Percentiles rank a stretch among this genome's conserved stretches.
These are phyloP conservation scores for Apis florea DNA, from an alignment of 1,140 invertebrate genomes.

Conservation along the genomic window DNA sequence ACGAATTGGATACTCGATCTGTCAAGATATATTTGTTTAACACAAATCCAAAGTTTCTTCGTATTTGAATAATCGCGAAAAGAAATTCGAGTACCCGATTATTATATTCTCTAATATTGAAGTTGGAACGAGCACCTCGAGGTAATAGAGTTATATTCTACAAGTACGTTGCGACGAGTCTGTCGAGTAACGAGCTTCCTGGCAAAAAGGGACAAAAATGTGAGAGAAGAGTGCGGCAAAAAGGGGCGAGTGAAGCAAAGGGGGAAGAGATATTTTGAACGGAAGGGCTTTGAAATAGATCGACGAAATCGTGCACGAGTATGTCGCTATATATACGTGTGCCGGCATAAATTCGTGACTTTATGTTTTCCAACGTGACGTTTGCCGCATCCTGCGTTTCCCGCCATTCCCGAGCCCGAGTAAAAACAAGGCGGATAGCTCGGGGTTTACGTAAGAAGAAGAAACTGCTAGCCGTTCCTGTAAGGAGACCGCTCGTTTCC, in stretches of 20 bases:
- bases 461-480: background rate
- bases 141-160: too few relatives aligned
- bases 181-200: background rate
- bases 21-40: too few relatives aligned
- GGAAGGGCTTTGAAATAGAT: constrained; percentile 13
- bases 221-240: background rate
- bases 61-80: too few relatives aligned
- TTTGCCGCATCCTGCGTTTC: constrained; percentile 13
- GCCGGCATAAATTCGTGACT: constrained; percentile 26
- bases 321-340: background rate
- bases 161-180: too few relatives aligned
- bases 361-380: constrained; percentile 27
- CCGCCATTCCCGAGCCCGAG: constrained; percentile 17
- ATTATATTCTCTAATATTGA: too few relatives aligned
- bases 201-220: background rate
- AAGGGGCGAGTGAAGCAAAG: background rate
- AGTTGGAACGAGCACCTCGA: too few relatives aligned
- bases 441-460: constrained; percentile 31
- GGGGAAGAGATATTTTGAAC: background rate
- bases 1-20: too few relatives aligned
- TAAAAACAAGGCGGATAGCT: constrained; percentile 22
- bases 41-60: too few relatives aligned
- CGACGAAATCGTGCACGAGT: background rate
- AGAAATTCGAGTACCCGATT: too few relatives aligned
- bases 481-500: background rate